phyloP scores from a whole-genome alignment of 2,888 invertebrate genomes.

The Spialia ferax region DNA sequence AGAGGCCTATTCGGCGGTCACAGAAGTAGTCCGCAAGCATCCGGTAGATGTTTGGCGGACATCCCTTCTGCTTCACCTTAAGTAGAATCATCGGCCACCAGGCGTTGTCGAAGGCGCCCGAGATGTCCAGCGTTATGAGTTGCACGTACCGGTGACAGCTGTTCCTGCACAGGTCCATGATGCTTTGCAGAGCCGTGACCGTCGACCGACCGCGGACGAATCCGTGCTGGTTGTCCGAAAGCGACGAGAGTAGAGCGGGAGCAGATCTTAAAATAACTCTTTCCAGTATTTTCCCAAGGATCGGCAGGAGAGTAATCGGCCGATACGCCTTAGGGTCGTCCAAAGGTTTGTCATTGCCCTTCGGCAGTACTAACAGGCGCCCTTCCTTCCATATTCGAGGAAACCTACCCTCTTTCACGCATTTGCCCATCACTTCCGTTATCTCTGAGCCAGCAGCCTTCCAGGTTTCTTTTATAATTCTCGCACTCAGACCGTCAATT shows the following conservation, averaged over 20 bases:
- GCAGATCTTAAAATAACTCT: background rate
- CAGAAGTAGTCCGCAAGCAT: slow-evolving; percentile 6
- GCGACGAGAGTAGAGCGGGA: background rate
- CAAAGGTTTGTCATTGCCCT: background rate
- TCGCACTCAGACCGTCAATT: background rate
- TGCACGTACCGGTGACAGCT: background rate
- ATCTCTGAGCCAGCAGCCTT: background rate
- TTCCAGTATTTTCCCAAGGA: background rate
- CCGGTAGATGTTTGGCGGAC: slow-evolving; percentile 2
- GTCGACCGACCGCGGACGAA: slow-evolving; percentile 3
- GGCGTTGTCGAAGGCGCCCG: slow-evolving; percentile 6
- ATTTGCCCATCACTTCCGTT: background rate
- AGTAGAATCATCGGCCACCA: slow-evolving; percentile 7
- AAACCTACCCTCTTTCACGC: background rate
- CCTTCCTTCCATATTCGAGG: background rate
- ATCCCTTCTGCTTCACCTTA: background rate
- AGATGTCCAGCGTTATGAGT: background rate
- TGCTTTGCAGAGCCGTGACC: background rate
- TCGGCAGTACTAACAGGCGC: background rate
- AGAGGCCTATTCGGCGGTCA: background rate
- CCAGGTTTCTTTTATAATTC: background rate
- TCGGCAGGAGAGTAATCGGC: background rate
- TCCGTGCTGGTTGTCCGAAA: background rate
- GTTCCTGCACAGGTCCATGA: background rate
- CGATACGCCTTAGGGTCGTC: background rate